Percentiles rank a stretch among this genome's conserved stretches.
Evolutionary conservation across 1,140 invertebrate species (phyloP).

Genomic region (Drosophila grimshawi): DNA sequence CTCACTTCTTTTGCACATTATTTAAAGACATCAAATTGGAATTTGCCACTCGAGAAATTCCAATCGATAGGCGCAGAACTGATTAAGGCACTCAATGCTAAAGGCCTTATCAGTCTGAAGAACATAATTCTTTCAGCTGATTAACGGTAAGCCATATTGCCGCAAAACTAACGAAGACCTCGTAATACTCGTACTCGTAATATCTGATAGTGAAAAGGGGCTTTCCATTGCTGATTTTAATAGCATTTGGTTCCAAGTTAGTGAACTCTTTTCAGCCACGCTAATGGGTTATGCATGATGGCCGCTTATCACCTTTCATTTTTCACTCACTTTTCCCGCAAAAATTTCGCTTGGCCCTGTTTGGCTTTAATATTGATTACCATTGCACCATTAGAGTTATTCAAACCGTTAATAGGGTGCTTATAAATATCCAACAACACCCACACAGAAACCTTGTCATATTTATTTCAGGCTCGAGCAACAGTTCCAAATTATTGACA

Average conservation of each 20-base stretch:
- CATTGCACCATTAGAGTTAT: conserved; percentile 33
- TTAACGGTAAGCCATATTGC: conserved; percentile 11
- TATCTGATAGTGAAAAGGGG: conserved; percentile 6
- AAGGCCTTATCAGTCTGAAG: conserved; percentile 24
- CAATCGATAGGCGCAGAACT: not conserved
- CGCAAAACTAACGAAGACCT: not conserved
- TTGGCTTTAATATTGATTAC: conserved; percentile 73
- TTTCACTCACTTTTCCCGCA: conserved; percentile 45
- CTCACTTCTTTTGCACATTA: not conserved
- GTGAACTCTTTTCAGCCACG: conserved; percentile 14
- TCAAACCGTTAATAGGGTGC: conserved; percentile 22
- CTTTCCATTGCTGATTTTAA: not conserved
- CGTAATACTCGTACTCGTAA: not conserved
- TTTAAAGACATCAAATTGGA: not conserved
- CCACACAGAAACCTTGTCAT: conserved; percentile 46
- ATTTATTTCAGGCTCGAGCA: conserved; percentile 61
- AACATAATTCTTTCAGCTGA: conserved; percentile 25
- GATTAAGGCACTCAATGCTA: conserved; percentile 12
- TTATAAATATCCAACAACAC: conserved; percentile 28
- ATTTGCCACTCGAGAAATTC: conserved; percentile 18
- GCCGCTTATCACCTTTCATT: conserved; percentile 50
- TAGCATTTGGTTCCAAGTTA: conserved; percentile 31
- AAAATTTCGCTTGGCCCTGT: conserved; percentile 29
- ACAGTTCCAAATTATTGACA: conserved; percentile 78
- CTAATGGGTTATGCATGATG: conserved; percentile 56